Percentiles rank a stretch among this genome's conserved stretches.
These are phyloP conservation scores for Litocranius walleri DNA, from an alignment of 2,113 vertebrate genomes.

Conservation along the genomic window DNA sequence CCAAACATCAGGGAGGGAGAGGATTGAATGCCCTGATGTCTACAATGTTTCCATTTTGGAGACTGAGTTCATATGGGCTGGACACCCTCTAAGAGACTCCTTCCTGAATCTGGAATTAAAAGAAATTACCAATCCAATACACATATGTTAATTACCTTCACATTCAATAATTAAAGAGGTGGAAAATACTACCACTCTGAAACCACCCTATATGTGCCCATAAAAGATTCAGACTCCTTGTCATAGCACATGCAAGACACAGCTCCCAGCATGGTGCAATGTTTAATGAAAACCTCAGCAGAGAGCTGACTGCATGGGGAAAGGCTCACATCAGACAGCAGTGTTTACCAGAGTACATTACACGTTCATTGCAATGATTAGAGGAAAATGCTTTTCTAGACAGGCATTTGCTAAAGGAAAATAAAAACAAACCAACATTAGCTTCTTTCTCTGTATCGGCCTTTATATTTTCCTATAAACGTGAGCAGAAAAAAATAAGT, in stretches of 20 bases:
- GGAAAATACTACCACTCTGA: neutral
- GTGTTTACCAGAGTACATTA: constrained; percentile 15
- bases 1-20: neutral
- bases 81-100: neutral
- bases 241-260: neutral
- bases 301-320: constrained; percentile 10
- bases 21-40: neutral
- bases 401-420: neutral
- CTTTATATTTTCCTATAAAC: neutral
- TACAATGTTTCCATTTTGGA: neutral
- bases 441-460: neutral
- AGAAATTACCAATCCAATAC: neutral
- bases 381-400: constrained; percentile 37
- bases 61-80: neutral
- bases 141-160: neutral
- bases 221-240: neutral
- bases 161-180: constrained; percentile 26
- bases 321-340: constrained; percentile 1
- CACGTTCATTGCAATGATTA: neutral
- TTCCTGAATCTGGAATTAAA: constrained; percentile 14
- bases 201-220: rapidly evolving
- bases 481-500: neutral
- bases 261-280: neutral
- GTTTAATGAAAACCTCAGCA: neutral
- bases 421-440: neutral